phyloP scores from a whole-genome alignment of 1,140 invertebrate genomes.

The Heliconius hewitsoni region DNA sequence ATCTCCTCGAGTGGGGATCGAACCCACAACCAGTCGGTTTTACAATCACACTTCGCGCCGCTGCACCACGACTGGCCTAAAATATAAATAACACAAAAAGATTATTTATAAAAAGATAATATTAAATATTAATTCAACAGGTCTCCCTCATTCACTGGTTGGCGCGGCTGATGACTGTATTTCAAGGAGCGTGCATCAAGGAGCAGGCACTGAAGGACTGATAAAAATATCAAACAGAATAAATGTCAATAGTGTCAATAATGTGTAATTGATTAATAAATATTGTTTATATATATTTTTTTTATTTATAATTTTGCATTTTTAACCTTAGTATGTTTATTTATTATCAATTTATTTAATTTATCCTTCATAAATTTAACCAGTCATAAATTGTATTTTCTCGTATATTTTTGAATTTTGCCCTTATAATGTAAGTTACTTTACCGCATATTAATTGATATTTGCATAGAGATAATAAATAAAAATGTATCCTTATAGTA shows the following conservation, averaged over 20 bases:
- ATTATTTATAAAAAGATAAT: no score
- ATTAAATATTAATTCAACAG: conserved; percentile 39
- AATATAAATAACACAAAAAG: no score
- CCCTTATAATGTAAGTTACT: no score
- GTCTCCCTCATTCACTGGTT: conserved; percentile 75
- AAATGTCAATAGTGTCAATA: neutral
- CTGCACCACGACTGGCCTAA: no score
- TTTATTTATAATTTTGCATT: neutral
- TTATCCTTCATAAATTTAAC: no score
- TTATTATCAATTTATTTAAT: neutral
- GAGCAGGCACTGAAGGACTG: neutral
- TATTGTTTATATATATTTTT: neutral
- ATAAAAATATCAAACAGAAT: neutral
- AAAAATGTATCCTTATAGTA: neutral
- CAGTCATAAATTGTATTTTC: no score
- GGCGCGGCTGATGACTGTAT: conserved; percentile 61
- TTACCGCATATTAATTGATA: no score
- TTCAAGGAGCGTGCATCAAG: conserved; percentile 17
- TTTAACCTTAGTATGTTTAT: neutral
- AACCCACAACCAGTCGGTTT: no score
- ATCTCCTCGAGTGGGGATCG: no score
- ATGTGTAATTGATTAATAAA: neutral
- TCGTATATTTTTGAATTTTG: neutral
- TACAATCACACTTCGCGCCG: no score
- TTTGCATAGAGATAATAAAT: no score